Evolutionary conservation across 2,797 vertebrate genomes (phyloP), one percentile per base, ranked within the genome.

Genomic region (Tragopan temminckii): DNA sequence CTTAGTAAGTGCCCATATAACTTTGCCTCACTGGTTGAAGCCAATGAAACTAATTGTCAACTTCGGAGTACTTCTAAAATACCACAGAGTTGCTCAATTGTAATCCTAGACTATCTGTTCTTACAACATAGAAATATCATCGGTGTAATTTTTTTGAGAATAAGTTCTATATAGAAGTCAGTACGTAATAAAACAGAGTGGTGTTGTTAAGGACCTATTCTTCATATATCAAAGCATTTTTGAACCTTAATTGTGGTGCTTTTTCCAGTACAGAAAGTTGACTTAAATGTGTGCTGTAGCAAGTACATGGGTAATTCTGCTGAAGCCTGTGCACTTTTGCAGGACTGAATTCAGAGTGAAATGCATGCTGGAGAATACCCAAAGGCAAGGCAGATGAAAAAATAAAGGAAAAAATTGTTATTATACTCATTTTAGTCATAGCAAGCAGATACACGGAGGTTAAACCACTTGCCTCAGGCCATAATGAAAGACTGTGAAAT

Each of bases 371-470:
- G 46, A 93, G 52, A 93, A 85, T 78, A 90, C 92, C 93, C 92
- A 91, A 92, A 89, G 93, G 94, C 89, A 81, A 93, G 55, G 59
- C 45, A 91, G 55, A 62, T 29, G 17, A 52, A 90, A 93, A 92
- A 80, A 93, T 62, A 42, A 87, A 75, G 40, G 43, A 24, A 70
- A 70, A 94, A 94, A 78, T 40, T 38, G 9, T 52, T 88, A 52
- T 81, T 92, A 76, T 85, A 72, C 40, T 85, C 43, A 91, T 95
- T 94, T 93, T 63, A 96, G 79, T 94, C 70, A 81, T 58, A 89
- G 81, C 66, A 90, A 90, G 76, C 58, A 59, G 72, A 68, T 88
- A 92, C 81, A 91, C n/a, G 85, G 72, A 94, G 92, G 90, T 93
- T 88, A 93, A 93, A 80, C 62, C 82, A 31, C 66, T 91, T 95